Percentiles rank a stretch among this genome's conserved stretches.
Conservation (phyloP, 2,888 invertebrate species). For the Scrobipalpa costella region DNA sequence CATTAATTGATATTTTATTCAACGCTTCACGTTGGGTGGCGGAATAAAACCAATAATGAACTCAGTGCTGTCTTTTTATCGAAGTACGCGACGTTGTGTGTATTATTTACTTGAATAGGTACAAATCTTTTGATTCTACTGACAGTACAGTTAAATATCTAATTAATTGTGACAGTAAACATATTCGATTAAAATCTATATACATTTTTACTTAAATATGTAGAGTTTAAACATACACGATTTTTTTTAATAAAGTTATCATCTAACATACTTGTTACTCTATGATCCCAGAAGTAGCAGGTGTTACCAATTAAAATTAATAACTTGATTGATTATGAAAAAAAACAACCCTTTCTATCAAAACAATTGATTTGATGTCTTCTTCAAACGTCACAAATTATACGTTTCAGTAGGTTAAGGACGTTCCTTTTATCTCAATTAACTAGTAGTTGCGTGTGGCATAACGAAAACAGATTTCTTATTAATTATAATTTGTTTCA, state of each 20-base stretch:
- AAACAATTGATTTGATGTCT: slow-evolving; percentile 72
- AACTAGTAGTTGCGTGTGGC: slow-evolving; percentile 59
- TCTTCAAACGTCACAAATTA: slow-evolving; percentile 64
- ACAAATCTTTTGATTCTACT: background rate
- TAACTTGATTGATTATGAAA: slow-evolving; percentile 61
- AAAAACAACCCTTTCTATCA: slow-evolving; percentile 61
- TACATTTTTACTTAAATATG: no score
- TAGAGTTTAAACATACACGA: no score
- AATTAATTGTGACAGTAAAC: background rate
- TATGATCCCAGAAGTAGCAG: slow-evolving; percentile 47
- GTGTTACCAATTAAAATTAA: slow-evolving; percentile 73
- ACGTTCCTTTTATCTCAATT: slow-evolving; percentile 45
- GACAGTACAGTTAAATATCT: background rate
- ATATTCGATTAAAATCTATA: background rate
- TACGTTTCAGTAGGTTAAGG: slow-evolving; percentile 51
- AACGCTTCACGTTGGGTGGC: slow-evolving; percentile 74
- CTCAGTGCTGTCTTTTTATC: slow-evolving; percentile 56
- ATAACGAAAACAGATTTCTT: slow-evolving; percentile 43
- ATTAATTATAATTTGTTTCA: slow-evolving; percentile 52
- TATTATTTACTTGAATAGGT: slow-evolving; percentile 33
- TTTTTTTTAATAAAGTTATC: no score
- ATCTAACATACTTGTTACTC: no score
- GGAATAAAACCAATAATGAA: slow-evolving; percentile 65
- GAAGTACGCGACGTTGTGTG: slow-evolving; percentile 52
- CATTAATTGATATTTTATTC: slow-evolving; percentile 79